A percentile compares a stretch with the other conserved stretches of the same genome.
Conservation (phyloP, 2,797 vertebrate genomes). For the Fratercula arctica region DNA sequence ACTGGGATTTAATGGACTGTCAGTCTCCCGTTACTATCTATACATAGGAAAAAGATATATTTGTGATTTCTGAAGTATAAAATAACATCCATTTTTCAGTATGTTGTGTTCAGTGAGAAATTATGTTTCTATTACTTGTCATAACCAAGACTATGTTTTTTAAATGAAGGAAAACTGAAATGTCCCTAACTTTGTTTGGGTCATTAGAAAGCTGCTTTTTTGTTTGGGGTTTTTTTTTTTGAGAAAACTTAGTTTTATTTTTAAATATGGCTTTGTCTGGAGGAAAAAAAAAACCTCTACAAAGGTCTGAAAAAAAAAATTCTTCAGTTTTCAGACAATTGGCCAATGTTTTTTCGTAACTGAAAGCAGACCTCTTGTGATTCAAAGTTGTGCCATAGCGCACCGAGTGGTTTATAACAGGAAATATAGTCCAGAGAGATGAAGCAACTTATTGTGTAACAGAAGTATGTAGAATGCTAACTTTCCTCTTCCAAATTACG, state of each 20-base stretch:
- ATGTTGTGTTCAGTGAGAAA: background rate
- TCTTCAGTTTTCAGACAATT: background rate
- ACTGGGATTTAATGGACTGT: background rate
- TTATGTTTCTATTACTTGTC: background rate
- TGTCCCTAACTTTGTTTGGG: background rate
- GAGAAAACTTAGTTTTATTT: background rate
- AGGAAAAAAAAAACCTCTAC: background rate
- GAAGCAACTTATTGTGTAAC: background rate
- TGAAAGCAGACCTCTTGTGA: background rate
- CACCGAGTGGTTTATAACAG: background rate
- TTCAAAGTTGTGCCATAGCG: background rate
- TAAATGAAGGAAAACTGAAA: background rate
- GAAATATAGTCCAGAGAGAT: background rate
- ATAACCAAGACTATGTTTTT: background rate
- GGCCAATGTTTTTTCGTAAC: background rate
- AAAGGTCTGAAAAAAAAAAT: background rate
- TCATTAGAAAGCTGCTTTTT: background rate
- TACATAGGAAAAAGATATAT: background rate
- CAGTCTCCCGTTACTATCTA: background rate
- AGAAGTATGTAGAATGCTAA: background rate
- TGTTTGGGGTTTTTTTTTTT: background rate
- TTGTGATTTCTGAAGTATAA: background rate
- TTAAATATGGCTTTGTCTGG: background rate
- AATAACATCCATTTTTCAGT: background rate
- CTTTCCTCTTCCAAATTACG: background rate